These are phyloP conservation scores for Zophobas morio DNA, from an alignment of 1,140 invertebrate genomes.

Conservation along the genomic window DNA sequence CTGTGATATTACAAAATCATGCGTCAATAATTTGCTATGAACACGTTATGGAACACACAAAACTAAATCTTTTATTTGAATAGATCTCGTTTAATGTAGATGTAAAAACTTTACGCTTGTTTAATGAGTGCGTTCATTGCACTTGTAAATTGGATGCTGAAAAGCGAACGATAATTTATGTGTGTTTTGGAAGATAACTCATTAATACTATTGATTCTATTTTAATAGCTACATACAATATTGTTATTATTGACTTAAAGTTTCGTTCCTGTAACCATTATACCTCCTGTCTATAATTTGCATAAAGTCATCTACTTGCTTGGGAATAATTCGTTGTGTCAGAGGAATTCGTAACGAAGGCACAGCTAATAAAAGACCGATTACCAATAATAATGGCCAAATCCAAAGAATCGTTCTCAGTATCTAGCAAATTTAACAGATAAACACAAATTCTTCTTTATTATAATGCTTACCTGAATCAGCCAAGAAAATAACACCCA, in stretches of 20 bases:
- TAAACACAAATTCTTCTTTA: not conserved
- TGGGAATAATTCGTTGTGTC: constrained; percentile 14
- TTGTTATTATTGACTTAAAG: not conserved
- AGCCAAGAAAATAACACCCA: constrained; percentile 52
- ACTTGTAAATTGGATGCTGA: no score
- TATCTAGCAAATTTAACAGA: constrained; percentile 3
- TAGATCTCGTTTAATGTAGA: not conserved
- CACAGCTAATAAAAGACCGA: not conserved
- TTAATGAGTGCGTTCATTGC: no score
- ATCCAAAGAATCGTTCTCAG: constrained; percentile 21
- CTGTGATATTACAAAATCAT: constrained; percentile 20
- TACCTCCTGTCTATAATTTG: not conserved
- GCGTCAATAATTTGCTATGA: constrained; percentile 6
- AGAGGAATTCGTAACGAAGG: constrained; percentile 8
- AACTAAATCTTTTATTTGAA: constrained; percentile 4
- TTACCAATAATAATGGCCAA: constrained; percentile 1
- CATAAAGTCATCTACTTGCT: constrained; percentile 9
- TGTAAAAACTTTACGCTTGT: no score
- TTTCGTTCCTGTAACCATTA: not conserved
- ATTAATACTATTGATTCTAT: not conserved
- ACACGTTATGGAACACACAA: not conserved
- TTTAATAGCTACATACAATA: not conserved
- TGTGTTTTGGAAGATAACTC: no score
- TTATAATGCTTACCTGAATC: constrained; percentile 36
- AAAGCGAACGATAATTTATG: no score